Evolutionary conservation across 30 jellyfish, hydroid and myxozoan genomes (phyloP), one percentile per base, ranked within the genome.

Genomic region (Nemopilema nomurai): DNA sequence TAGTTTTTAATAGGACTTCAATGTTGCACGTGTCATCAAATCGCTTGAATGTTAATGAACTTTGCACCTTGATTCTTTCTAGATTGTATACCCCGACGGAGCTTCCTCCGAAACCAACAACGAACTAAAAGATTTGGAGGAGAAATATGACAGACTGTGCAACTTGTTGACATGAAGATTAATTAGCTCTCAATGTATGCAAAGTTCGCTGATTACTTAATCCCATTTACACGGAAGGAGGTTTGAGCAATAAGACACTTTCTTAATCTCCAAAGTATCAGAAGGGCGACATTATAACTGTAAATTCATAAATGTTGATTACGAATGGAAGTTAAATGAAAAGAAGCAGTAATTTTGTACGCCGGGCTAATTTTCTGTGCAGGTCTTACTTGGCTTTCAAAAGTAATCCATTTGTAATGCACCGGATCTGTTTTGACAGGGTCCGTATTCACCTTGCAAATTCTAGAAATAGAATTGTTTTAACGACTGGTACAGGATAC

Each of bases 41-140:
- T n/a, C n/a, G n/a, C 57, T 41, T 0, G 31, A 3, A 18, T 71
- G 31, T 49, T 22, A 71, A 23, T 28, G 4, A 3, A 71, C 25
- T 71, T 25, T n/a, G 53, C n/a, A n/a, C 13, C 49, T 71, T 49
- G 16, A 31, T 63, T 24, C 51, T 18, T 71, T 72, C 30, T 57
- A 83, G 92, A 62, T 72, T 68, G 92, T 71, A 7, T 83, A 51
- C 49, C 86, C 92, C 8, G 81, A 72, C 19, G 92, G 86, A 18
- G 41, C 31, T 20, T 25, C 71, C 28, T 24, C 29, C 0, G 92
- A 62, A 29, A 63, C 82, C 19, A 79, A 72, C 16, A 80, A 29
- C 69, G 24, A 49, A 52, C 50, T 83, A 31, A 29, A 30, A 4
- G 65, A 62, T 1, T 53, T 83, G 64, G 53, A 41, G 28, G 67